phyloP scores from a whole-genome alignment of 2,113 vertebrate genomes.

The Excalfactoria chinensis region DNA sequence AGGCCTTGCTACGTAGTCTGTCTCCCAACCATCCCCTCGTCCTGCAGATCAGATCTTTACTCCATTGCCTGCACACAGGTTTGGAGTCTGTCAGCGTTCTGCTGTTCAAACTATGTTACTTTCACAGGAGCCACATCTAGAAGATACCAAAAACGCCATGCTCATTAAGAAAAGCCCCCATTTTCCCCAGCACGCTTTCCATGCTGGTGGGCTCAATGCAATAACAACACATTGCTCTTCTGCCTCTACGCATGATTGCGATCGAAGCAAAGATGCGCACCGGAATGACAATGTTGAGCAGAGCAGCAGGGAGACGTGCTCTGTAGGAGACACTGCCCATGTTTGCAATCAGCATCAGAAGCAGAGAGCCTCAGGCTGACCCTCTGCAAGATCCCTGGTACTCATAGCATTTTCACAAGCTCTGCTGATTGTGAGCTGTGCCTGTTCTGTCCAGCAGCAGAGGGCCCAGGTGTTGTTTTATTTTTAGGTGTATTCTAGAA shows the following conservation, averaged over 20 bases:
- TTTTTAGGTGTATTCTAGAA: constrained; percentile 40
- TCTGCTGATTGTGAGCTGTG: neutral
- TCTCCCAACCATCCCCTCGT: neutral
- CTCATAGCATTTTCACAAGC: neutral
- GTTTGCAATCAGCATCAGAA: neutral
- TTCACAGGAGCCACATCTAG: neutral
- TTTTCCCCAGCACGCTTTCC: neutral
- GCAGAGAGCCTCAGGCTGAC: neutral
- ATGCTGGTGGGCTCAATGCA: neutral
- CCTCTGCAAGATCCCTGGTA: neutral
- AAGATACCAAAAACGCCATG: neutral
- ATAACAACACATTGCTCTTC: neutral
- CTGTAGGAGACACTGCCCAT: neutral
- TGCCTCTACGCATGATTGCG: neutral
- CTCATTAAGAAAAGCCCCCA: neutral
- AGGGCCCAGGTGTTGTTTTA: constrained; percentile 19
- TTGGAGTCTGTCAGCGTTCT: neutral
- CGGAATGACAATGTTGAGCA: neutral
- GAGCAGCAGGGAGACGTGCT: neutral
- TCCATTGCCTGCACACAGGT: neutral
- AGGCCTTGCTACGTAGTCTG: too few relatives aligned
- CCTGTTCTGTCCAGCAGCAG: constrained; percentile 10
- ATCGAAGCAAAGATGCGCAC: neutral
- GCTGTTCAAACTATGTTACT: accelerated
- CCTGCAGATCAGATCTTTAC: neutral